Evolutionary conservation across 2,797 vertebrate genomes (phyloP).

Genomic region (Anniella stebbinsi): DNA sequence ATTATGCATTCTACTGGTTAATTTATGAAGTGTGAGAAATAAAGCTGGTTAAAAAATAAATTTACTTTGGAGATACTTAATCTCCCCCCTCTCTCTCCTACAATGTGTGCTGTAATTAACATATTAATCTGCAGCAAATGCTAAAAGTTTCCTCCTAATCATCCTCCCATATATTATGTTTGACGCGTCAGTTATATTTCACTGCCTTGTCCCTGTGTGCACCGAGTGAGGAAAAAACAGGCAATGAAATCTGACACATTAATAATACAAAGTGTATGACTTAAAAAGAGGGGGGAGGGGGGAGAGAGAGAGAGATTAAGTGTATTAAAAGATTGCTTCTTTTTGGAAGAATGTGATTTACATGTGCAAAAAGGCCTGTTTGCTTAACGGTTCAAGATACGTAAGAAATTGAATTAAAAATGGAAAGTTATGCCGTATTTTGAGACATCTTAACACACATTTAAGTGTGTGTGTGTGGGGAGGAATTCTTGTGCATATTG

Average conservation of each 20-base stretch:
- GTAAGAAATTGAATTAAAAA: conserved; percentile 16
- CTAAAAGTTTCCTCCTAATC: conserved; percentile 70
- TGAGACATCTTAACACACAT: background rate
- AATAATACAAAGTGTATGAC: conserved; percentile 52
- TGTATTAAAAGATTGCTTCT: conserved; percentile 60
- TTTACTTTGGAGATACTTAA: conserved; percentile 75
- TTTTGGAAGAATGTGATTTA: conserved; percentile 54
- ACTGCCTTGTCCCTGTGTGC: conserved; percentile 37
- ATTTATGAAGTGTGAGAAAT: conserved; percentile 73
- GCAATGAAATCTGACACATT: conserved; percentile 54
- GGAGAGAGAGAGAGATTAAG: conserved; percentile 51
- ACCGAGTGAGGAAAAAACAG: conserved; percentile 40
- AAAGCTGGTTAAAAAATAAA: conserved; percentile 76
- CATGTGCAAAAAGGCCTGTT: conserved; percentile 51
- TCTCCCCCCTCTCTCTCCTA: conserved; percentile 57
- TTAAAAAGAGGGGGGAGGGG: background rate
- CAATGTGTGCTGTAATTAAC: conserved; percentile 71
- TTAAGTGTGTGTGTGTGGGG: conserved; percentile 40
- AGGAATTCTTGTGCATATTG: conserved; percentile 36
- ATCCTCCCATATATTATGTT: conserved; percentile 60
- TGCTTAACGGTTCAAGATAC: conserved; percentile 34
- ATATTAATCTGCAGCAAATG: conserved; percentile 76
- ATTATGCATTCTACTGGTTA: conserved; percentile 66
- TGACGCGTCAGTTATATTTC: conserved; percentile 68
- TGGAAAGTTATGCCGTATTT: conserved; percentile 39